phyloP scores from a whole-genome alignment of 2,797 vertebrate genomes.

The Heteromormyrus szaboi region DNA sequence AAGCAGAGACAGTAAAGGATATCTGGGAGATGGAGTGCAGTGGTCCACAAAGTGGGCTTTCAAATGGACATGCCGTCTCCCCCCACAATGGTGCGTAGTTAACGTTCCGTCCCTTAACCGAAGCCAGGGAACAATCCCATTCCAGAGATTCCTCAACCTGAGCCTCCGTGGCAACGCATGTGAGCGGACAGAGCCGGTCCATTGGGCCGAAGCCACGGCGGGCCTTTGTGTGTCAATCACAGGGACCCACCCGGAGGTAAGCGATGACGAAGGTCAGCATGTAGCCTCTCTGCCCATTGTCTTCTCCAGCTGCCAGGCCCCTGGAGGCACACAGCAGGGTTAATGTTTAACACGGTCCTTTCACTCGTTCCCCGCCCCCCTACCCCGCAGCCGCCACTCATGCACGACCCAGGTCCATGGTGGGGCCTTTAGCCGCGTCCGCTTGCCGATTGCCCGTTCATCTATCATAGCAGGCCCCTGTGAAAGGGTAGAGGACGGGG shows the following conservation, averaged over 20 bases:
- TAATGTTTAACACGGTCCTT: slow-evolving; percentile 63
- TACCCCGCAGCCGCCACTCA: slow-evolving; percentile 27
- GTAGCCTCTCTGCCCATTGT: slow-evolving; percentile 98
- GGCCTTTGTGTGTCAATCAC: slow-evolving; percentile 28
- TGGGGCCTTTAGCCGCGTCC: slow-evolving; percentile 38
- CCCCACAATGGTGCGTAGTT: background rate
- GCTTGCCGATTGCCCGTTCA: slow-evolving; percentile 55
- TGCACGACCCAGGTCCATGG: slow-evolving; percentile 52
- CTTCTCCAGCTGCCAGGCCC: slow-evolving; percentile 96
- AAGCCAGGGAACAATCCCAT: background rate
- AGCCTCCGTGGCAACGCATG: slow-evolving; percentile 7
- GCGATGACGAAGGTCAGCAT: slow-evolving; percentile 98
- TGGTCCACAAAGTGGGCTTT: background rate
- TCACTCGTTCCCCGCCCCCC: slow-evolving; percentile 42
- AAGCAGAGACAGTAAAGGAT: background rate
- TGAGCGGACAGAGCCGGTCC: background rate
- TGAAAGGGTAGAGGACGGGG: background rate
- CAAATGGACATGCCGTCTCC: background rate
- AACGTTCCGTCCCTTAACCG: background rate
- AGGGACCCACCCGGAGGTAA: slow-evolving; percentile 88
- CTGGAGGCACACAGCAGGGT: slow-evolving; percentile 70
- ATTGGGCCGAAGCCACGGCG: background rate
- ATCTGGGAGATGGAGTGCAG: background rate
- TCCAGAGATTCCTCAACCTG: background rate
- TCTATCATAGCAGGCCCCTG: slow-evolving; percentile 53